Evolutionary conservation across 2,888 invertebrate genomes (phyloP).

Genomic region (Dryocosmus kuriphilus): DNA sequence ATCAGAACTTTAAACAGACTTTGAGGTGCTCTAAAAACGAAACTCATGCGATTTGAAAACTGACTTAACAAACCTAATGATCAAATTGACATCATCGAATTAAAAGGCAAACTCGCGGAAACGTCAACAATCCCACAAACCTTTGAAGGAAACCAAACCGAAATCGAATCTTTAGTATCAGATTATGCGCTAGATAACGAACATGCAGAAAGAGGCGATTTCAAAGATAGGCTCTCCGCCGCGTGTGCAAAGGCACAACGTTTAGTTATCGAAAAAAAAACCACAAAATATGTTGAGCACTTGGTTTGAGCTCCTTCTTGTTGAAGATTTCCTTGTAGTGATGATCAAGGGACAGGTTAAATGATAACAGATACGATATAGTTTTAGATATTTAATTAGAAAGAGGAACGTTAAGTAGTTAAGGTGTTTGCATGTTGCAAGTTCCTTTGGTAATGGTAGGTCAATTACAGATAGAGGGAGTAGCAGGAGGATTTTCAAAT

Average conservation of each 20-base stretch:
- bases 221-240: neutral
- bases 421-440: too few species aligned
- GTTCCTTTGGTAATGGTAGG: too few species aligned
- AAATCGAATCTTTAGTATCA: slow-evolving; percentile 1
- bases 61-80: neutral
- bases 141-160: neutral
- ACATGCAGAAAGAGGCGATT: neutral
- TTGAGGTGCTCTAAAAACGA: neutral
- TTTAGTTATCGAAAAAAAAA: neutral
- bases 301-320: too few species aligned
- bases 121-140: neutral
- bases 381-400: too few species aligned
- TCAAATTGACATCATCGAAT: neutral
- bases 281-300: too few species aligned
- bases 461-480: too few species aligned
- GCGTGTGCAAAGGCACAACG: neutral
- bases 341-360: too few species aligned
- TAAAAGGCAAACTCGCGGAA: neutral
- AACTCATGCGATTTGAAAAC: neutral
- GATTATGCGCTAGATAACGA: neutral
- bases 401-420: too few species aligned
- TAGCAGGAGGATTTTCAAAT: too few species aligned
- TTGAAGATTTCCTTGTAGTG: too few species aligned
- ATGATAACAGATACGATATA: too few species aligned
- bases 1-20: neutral